phyloP scores from a whole-genome alignment of 2,113 vertebrate species.

The Nannobrachium achirus region DNA sequence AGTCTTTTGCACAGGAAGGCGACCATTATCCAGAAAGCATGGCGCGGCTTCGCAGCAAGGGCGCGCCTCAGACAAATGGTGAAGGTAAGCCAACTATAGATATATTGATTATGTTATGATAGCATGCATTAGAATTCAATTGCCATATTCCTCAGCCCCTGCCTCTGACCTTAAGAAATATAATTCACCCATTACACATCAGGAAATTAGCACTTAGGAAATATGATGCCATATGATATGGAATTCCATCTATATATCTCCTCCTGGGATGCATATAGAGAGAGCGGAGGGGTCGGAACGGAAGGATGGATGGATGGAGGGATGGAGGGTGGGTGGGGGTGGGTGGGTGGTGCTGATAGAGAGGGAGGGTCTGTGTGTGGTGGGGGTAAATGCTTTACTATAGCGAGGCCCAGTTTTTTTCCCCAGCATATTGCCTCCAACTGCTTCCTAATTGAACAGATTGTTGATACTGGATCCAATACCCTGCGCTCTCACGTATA shows the following conservation, averaged over 20 bases:
- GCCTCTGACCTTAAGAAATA: slow-evolving; percentile 76
- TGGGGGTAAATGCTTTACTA: slow-evolving; percentile 50
- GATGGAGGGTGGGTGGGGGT: slow-evolving; percentile 13
- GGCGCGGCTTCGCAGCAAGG: slow-evolving; percentile 88
- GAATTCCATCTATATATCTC: slow-evolving; percentile 64
- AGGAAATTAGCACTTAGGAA: slow-evolving; percentile 77
- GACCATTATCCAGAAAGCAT: slow-evolving; percentile 88
- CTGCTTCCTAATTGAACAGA: slow-evolving; percentile 93
- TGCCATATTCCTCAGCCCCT: slow-evolving; percentile 74
- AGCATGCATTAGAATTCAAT: slow-evolving; percentile 80
- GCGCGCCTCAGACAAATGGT: slow-evolving; percentile 82
- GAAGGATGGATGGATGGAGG: slow-evolving; percentile 33
- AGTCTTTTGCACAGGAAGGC: slow-evolving; percentile 85
- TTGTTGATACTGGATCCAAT: slow-evolving; percentile 92
- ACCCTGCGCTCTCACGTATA: slow-evolving; percentile 88
- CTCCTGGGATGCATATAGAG: slow-evolving; percentile 57
- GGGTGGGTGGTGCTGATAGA: slow-evolving; percentile 16
- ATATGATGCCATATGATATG: slow-evolving; percentile 72
- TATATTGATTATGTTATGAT: slow-evolving; percentile 83
- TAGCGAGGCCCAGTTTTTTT: slow-evolving; percentile 71
- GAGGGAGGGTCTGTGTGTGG: slow-evolving; percentile 35
- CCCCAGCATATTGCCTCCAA: slow-evolving; percentile 89
- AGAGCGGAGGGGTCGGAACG: slow-evolving; percentile 4
- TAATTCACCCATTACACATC: slow-evolving; percentile 78
- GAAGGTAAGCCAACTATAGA: slow-evolving; percentile 85